Evolutionary conservation across 2,113 vertebrate genomes (phyloP), one percentile per base, ranked within the genome.

Genomic region (Mesitornis unicolor): DNA sequence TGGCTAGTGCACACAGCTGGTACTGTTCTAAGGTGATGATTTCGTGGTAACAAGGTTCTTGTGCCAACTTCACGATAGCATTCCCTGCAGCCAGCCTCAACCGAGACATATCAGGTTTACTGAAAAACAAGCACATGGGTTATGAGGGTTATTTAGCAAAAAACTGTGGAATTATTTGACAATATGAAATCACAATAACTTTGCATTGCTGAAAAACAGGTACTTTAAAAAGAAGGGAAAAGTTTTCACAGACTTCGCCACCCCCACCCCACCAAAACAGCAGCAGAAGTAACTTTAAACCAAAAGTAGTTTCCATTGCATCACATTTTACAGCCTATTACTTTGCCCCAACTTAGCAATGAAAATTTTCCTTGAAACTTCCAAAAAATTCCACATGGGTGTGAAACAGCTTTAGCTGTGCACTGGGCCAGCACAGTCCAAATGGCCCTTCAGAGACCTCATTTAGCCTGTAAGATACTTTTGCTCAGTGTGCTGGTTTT

Each of bases 11-110:
- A 77, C 99, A 99, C 38, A 99, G 98, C 97, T 99, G 99, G 95
- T 99, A 99, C 51, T 99, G 99, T 95, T 99, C 99, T 97, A 99
- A 97, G 4, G 99, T 99, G 98, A 99, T 99, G 97, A 99, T 99
- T 98, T 99, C 99, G 24, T 99, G 99, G 93, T 99, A 99, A 97
- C 99, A 99, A 28, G 99, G 99, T 87, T 99, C 99, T 95, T 99
- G 99, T 35, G 99, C 99, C 93, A 99, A 97, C 97, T 99, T 99
- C 96, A 99, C 98, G 96, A 99, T 97, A 63, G 99, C 99, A 81
- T 98, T 99, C 15, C 99, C 99, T 26, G 99, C 99, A 60, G 99
- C 99, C 89, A 99, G 98, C 65, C 99, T 98, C 95, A 99, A 97
- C 42, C 99, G 98, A 10, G 99, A 99, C 99, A 99, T 99, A 97